phyloP scores from a whole-genome alignment of 92 coral and sea anemone genomes.

The Phenganax stokvisi region DNA sequence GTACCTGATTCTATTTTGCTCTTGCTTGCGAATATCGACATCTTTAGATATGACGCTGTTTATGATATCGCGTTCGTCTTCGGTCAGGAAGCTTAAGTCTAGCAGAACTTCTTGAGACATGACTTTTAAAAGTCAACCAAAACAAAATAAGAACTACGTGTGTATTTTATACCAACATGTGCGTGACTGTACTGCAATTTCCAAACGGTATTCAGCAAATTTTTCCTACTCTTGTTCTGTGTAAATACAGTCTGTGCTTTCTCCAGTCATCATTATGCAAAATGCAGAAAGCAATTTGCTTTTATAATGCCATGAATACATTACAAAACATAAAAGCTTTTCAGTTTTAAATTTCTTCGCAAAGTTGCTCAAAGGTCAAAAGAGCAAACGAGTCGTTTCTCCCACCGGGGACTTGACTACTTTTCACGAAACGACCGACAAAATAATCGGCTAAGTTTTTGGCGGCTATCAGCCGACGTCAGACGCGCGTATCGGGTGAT shows the following conservation, averaged over 20 bases:
- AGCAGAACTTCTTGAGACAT: slow-evolving; percentile 82
- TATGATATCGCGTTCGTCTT: slow-evolving; percentile 77
- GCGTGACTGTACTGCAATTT: neutral
- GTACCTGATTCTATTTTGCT: slow-evolving; percentile 74
- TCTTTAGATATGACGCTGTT: slow-evolving; percentile 77
- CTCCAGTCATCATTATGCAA: slow-evolving; percentile 35
- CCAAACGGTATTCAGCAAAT: neutral
- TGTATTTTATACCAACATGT: slow-evolving; percentile 4
- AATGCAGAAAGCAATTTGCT: slow-evolving; percentile 9
- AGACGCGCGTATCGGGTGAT: neutral
- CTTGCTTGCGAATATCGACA: slow-evolving; percentile 74
- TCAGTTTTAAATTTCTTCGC: slow-evolving; percentile 1
- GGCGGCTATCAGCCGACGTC: neutral
- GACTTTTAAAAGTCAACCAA: neutral
- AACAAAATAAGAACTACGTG: slow-evolving; percentile 1
- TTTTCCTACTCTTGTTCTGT: neutral
- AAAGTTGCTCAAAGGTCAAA: slow-evolving; percentile 6
- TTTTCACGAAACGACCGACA: too few relatives aligned
- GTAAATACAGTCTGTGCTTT: slow-evolving; percentile 18
- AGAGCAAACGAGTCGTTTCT: slow-evolving; percentile 13
- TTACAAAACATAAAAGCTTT: slow-evolving; percentile 16
- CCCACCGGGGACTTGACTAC: slow-evolving; percentile 7
- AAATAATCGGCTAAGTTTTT: neutral
- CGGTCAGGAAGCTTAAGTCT: slow-evolving; percentile 85
- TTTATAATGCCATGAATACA: slow-evolving; percentile 29